Evolutionary conservation across 1,140 invertebrate species (phyloP).

Genomic region (Aphis gossypii): DNA sequence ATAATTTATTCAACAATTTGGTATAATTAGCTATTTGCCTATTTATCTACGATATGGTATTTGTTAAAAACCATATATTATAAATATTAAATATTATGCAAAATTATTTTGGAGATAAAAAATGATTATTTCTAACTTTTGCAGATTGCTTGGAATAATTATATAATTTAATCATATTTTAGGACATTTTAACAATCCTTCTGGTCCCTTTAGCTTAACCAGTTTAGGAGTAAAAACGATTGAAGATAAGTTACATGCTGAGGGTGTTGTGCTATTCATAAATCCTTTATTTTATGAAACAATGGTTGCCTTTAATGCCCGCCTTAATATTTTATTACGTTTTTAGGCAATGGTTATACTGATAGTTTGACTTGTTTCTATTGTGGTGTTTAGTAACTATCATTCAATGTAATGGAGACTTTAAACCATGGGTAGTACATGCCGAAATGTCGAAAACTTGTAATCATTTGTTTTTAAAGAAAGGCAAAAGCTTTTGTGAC

Average conservation of each 20-base stretch:
- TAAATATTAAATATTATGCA: too few relatives aligned
- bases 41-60: too few relatives aligned
- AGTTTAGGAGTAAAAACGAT: background rate
- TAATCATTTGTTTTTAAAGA: constrained; percentile 75
- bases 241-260: constrained; percentile 54
- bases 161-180: constrained; percentile 14
- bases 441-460: constrained; percentile 84
- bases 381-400: constrained; percentile 84
- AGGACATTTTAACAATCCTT: constrained; percentile 58
- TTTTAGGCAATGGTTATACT: constrained; percentile 66
- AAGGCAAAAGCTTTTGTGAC: constrained; percentile 76
- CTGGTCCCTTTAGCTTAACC: background rate
- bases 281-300: constrained; percentile 68
- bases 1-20: too few relatives aligned
- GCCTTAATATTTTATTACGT: constrained; percentile 62
- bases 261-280: constrained; percentile 64
- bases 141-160: background rate
- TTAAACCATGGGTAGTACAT: constrained; percentile 89
- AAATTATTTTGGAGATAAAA: too few relatives aligned
- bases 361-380: constrained; percentile 87
- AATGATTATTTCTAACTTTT: too few relatives aligned
- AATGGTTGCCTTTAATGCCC: constrained; percentile 67
- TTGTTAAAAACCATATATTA: too few relatives aligned
- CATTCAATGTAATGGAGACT: constrained; percentile 84
- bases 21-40: too few relatives aligned